Base-by-base conservation (phyloP, 1,140 invertebrate genomes). In the Holotrichia oblita region DNA sequence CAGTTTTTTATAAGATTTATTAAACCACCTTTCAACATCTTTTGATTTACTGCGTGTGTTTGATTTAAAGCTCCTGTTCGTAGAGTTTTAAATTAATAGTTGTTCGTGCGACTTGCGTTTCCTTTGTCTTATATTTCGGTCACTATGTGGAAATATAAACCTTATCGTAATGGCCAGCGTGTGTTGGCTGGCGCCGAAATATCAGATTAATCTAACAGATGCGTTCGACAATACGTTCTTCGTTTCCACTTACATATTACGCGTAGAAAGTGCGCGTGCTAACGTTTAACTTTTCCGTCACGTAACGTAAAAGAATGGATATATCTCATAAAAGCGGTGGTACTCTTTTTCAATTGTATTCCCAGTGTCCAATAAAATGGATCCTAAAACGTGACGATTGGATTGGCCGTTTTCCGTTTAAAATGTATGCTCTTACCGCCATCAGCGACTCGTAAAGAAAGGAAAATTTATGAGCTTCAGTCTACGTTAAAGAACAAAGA, bases 131-230 rank as follows among this genome's bases (percentile, higher is more conserved):
- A 24, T 20, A 69, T 69, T 69, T 69, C 61, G 61, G 61, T 69
- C 22, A 27, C 27, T 17, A 4, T 27, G 61, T 69, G 61, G 61
- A 69, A 34, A 69, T 14, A 22, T 27, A 34, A 27, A 69, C 20
- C 61, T 69, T 69, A 69, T 69, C 61, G 20, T 34, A 69, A 27
- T 20, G 27, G 61, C 12, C 61, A 69, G 17, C 61, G 14, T 20
- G 14, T 20, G 61, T 8, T 69, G 61, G 61, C 61, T 69, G 61
- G 61, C 61, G 61, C 61, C 61, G 61, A 24, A 22, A 69, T 69
- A 69, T 69, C 61, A 69, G 61, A 69, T 69, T 69, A 69, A 69
- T 69, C 61, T 69, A 27, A 69, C 61, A 69, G 61, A 69, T 69
- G 61, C 61, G 61, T 69, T 69, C 61, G 61, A 22, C 61, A 69